phyloP scores from a whole-genome alignment of 2,113 vertebrate species.

The Perca flavescens region DNA sequence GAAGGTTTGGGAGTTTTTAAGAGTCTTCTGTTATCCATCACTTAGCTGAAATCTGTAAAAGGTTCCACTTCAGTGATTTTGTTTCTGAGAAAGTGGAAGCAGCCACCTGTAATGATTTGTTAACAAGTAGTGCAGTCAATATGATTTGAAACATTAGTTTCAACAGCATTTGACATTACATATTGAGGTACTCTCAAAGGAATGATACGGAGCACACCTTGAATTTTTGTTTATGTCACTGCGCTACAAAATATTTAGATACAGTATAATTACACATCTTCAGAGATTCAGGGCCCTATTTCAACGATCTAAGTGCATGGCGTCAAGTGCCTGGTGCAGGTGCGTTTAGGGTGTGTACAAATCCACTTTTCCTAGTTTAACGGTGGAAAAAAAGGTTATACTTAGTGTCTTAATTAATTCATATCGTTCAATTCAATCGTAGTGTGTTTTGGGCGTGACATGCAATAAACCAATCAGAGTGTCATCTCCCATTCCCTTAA shows the following conservation, averaged over 20 bases:
- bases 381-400: too few species aligned
- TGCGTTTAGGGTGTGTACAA: too few species aligned
- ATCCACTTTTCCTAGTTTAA: too few species aligned
- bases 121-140: slow-evolving; percentile 41
- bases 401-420: too few species aligned
- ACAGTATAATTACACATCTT: neutral
- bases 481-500: too few species aligned
- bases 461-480: too few species aligned
- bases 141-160: slow-evolving; percentile 31
- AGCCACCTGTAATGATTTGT: slow-evolving; percentile 39
- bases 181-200: slow-evolving; percentile 13
- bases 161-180: neutral
- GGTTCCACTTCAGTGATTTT: slow-evolving; percentile 54
- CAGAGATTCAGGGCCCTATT: neutral
- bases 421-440: too few species aligned
- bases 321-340: too few species aligned
- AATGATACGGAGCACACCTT: slow-evolving; percentile 4
- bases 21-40: slow-evolving; percentile 52
- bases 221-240: neutral
- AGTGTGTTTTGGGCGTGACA: too few species aligned
- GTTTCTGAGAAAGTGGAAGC: slow-evolving; percentile 19
- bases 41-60: slow-evolving; percentile 65
- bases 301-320: too few species aligned
- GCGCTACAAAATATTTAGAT: neutral
- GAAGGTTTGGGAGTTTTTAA: slow-evolving; percentile 53